phyloP scores from a whole-genome alignment of 2,888 invertebrate species.

The Synanthedon myopaeformis region DNA sequence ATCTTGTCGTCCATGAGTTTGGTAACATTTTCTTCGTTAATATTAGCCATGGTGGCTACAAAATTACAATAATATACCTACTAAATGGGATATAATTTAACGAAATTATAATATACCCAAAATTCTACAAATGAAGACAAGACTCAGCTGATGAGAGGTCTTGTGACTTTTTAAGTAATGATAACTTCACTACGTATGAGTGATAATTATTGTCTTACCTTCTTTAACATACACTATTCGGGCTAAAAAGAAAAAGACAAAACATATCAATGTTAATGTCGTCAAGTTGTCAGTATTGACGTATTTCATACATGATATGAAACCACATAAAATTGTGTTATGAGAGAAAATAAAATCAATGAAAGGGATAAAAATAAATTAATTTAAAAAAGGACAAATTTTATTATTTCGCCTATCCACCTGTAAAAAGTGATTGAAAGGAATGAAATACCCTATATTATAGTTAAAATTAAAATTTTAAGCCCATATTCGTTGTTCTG shows the following conservation, averaged over 20 bases:
- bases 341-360: no score
- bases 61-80: conserved; percentile 15
- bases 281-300: conserved; percentile 33
- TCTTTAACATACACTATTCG: conserved; percentile 42
- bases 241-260: conserved; percentile 46
- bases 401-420: no score
- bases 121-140: conserved; percentile 28
- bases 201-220: conserved; percentile 43
- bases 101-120: conserved; percentile 24
- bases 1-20: conserved; percentile 86
- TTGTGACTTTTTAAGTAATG: conserved; percentile 62
- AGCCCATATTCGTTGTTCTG: no score
- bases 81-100: conserved; percentile 14
- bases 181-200: conserved; percentile 21
- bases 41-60: conserved; percentile 63
- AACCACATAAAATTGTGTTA: no score
- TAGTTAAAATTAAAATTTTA: no score
- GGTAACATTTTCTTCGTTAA: conserved; percentile 72
- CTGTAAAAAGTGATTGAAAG: no score
- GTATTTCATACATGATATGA: conserved; percentile 14
- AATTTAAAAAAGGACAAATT: no score
- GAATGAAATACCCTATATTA: no score
- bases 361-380: no score
- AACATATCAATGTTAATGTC: conserved; percentile 9
- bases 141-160: conserved; percentile 66